A percentile compares a stretch with the other conserved stretches of the same genome.
Conservation (phyloP, 1,140 invertebrate genomes). For the Drosophila equinoxialis region DNA sequence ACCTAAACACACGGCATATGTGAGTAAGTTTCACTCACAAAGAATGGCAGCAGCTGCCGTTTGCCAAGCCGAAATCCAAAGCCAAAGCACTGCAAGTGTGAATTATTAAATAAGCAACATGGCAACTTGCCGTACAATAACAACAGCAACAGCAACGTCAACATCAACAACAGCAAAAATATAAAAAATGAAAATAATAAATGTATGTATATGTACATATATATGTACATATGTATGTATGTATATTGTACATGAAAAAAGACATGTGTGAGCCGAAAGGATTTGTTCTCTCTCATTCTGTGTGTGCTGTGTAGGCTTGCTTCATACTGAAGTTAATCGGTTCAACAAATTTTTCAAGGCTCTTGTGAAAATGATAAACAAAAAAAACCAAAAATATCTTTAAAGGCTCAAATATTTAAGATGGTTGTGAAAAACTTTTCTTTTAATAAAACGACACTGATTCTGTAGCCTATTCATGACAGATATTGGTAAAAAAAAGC, state of each 20-base stretch:
- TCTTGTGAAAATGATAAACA: not conserved
- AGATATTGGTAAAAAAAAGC: no score
- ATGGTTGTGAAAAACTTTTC: no score
- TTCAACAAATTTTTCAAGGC: not conserved
- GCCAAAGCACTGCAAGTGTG: slow-evolving; percentile 28
- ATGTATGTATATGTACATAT: not conserved
- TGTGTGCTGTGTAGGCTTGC: not conserved
- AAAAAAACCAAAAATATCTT: not conserved
- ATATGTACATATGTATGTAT: not conserved
- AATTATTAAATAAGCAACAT: slow-evolving; percentile 54
- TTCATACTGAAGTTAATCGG: not conserved
- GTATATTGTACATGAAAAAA: slow-evolving; percentile 14
- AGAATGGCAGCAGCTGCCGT: slow-evolving; percentile 25
- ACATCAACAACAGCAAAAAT: slow-evolving; percentile 20
- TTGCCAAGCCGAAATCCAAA: not conserved
- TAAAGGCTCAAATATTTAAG: not conserved
- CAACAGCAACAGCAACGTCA: slow-evolving; percentile 25
- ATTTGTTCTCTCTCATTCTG: not conserved
- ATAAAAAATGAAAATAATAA: slow-evolving; percentile 49
- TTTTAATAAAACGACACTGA: no score
- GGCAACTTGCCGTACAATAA: slow-evolving; percentile 41
- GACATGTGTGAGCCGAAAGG: slow-evolving; percentile 9
- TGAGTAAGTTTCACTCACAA: slow-evolving; percentile 25
- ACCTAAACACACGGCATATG: slow-evolving; percentile 39
- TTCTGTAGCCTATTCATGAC: no score